Base-by-base conservation (phyloP, 1,140 invertebrate species). In the Riptortus pedestris region DNA sequence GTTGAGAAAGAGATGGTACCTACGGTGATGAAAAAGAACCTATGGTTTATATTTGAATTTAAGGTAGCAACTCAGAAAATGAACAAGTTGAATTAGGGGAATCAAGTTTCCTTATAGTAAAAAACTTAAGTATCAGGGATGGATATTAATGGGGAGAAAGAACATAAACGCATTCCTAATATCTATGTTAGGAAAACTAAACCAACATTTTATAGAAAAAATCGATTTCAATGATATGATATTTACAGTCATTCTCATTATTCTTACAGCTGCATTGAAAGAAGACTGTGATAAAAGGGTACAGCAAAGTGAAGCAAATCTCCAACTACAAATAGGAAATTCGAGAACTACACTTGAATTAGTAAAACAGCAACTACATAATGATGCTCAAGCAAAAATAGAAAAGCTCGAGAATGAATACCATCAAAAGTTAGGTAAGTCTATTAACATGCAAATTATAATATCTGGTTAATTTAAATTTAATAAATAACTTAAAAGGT, bases 351-450 rank as follows among this genome's bases (percentile, higher is more conserved):
- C 73, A 2, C 55, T 79, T 31, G 76, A 77, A 65, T 65, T 73
- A 57, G 75, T 78, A 0, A 78, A 78, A 65, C 75, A 78, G 65
- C 75, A 77, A 64, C 72, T 78, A 70, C 74, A 76, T 66, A 69
- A 73, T 31, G 77, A 79, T 55, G 70, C 74, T 12, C 72, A 76
- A 66, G 70, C 73, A 33, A 72, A 75, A 66, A 66, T 78, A 14
- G 69, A 77, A 64, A 65, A 63, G 11, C 67, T 78, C 2, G 73
- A 75, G 47, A 67, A 73, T 52, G 70, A 76, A 68, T 75, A 79
- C 68, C 68, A 73, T 65, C 57, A 70, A 28, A 72, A 78, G 72
- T 69, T 79, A 69, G 77, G 77, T 78, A 72, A 70, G 31, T 45
- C 14, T 18, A 11, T 27, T 16, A 62, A 27, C 14, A 31, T n/a